phyloP scores from a whole-genome alignment of 2,888 invertebrate species.

The Liodrosophila aerea region DNA sequence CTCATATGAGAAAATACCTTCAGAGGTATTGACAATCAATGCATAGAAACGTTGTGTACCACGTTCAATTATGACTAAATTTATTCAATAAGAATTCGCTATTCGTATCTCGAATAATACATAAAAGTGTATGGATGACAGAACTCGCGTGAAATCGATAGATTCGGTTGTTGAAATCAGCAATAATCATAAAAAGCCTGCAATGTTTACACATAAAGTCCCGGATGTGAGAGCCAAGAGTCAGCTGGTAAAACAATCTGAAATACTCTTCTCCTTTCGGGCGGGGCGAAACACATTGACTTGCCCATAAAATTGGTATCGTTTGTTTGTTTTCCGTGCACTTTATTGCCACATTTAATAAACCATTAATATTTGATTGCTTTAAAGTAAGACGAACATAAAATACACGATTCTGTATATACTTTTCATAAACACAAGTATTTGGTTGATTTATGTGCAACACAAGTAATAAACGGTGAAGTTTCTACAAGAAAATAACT shows the following conservation, averaged over 20 bases:
- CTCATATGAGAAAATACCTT: too few species aligned
- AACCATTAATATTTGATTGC: slow-evolving; percentile 73
- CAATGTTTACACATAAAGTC: slow-evolving; percentile 41
- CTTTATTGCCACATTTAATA: slow-evolving; percentile 72
- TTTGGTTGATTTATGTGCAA: too few species aligned
- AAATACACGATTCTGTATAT: slow-evolving; percentile 36
- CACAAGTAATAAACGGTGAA: too few species aligned
- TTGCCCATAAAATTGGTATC: slow-evolving; percentile 20
- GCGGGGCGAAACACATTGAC: background rate
- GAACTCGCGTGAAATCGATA: slow-evolving; percentile 23
- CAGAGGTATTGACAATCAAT: too few species aligned
- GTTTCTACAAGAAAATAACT: too few species aligned
- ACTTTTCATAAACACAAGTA: too few species aligned
- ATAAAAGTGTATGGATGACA: slow-evolving; percentile 3
- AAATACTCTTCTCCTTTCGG: background rate
- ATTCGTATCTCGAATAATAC: background rate
- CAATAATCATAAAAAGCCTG: slow-evolving; percentile 44
- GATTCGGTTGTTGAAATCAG: slow-evolving; percentile 34
- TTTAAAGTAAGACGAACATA: slow-evolving; percentile 44
- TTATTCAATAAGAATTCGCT: too few species aligned
- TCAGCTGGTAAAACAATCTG: slow-evolving; percentile 12
- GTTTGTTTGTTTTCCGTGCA: slow-evolving; percentile 16
- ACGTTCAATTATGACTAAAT: too few species aligned
- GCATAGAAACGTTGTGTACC: too few species aligned
- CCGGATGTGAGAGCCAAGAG: slow-evolving; percentile 20